Evolutionary conservation across 2,113 vertebrate genomes (phyloP).

Genomic region (Silurus glanis): DNA sequence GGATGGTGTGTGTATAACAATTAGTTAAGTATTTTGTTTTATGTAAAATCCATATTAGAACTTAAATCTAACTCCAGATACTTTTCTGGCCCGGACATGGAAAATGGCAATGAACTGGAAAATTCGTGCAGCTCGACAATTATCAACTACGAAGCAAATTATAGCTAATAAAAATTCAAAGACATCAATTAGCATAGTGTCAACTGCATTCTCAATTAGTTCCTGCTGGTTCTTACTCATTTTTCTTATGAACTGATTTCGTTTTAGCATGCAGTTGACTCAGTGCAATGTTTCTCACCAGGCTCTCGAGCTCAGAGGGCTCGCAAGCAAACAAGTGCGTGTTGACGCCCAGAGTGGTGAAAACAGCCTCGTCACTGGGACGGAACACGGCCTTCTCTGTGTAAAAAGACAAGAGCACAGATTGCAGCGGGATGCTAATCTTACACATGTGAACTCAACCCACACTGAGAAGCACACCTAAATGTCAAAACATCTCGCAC

Average conservation of each 20-base stretch:
- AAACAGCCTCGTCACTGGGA: slow-evolving; percentile 92
- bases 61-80: not conserved
- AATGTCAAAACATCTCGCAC: slow-evolving; percentile 15
- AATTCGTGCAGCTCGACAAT: not conserved
- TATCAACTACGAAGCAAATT: not conserved
- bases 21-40: not conserved
- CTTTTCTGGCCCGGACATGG: not conserved
- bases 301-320: slow-evolving; percentile 79
- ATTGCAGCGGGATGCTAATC: slow-evolving; percentile 23
- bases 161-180: not conserved
- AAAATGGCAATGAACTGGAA: not conserved
- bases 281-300: slow-evolving; percentile 76
- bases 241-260: not conserved
- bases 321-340: slow-evolving; percentile 95
- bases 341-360: slow-evolving; percentile 96
- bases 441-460: slow-evolving; percentile 15
- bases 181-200: not conserved
- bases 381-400: slow-evolving; percentile 93
- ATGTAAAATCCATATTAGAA: not conserved
- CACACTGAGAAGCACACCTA: slow-evolving; percentile 23
- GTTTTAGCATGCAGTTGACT: slow-evolving; percentile 18
- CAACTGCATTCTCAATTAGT: not conserved
- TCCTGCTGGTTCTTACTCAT: slow-evolving; percentile 11
- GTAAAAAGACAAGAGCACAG: slow-evolving; percentile 38
- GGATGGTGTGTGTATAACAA: not conserved